Conservation (phyloP, 2,888 invertebrate genomes). For the Heliconius aoede region DNA sequence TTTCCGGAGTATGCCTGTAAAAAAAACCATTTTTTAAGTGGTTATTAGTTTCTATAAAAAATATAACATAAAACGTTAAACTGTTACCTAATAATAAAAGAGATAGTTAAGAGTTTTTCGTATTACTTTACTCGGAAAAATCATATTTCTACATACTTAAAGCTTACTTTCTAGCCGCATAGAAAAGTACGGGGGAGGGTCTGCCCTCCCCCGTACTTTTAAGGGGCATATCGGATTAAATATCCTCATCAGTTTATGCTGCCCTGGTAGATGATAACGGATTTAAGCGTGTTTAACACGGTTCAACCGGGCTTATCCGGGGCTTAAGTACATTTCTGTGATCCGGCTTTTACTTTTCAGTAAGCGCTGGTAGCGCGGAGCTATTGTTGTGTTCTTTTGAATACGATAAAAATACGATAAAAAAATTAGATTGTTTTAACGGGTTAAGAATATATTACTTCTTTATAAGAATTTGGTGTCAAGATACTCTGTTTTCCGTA, state of each 20-base stretch:
- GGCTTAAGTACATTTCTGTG: slow-evolving; percentile 28
- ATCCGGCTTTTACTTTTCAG: slow-evolving; percentile 27
- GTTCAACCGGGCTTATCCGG: slow-evolving; percentile 71
- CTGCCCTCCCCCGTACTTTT: too few species aligned
- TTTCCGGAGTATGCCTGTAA: neutral
- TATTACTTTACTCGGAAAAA: neutral
- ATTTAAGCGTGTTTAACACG: slow-evolving; percentile 76
- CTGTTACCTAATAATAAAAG: too few species aligned
- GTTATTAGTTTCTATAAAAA: neutral
- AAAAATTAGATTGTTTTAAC: too few species aligned
- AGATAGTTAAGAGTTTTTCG: too few species aligned
- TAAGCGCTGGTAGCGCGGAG: neutral
- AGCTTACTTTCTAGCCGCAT: neutral
- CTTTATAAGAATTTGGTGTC: too few species aligned
- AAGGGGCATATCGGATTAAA: slow-evolving; percentile 62
- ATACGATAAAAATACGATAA: too few species aligned
- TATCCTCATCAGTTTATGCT: slow-evolving; percentile 57
- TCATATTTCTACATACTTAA: neutral
- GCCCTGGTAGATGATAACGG: slow-evolving; percentile 73
- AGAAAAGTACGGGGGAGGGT: neutral
- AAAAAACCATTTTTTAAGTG: neutral
- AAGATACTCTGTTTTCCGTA: too few species aligned
- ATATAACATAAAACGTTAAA: too few species aligned
- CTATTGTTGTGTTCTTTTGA: neutral
- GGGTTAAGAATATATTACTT: too few species aligned